These are phyloP conservation scores for Sitta europaea DNA, from an alignment of 2,113 vertebrate species.

Conservation along the genomic window DNA sequence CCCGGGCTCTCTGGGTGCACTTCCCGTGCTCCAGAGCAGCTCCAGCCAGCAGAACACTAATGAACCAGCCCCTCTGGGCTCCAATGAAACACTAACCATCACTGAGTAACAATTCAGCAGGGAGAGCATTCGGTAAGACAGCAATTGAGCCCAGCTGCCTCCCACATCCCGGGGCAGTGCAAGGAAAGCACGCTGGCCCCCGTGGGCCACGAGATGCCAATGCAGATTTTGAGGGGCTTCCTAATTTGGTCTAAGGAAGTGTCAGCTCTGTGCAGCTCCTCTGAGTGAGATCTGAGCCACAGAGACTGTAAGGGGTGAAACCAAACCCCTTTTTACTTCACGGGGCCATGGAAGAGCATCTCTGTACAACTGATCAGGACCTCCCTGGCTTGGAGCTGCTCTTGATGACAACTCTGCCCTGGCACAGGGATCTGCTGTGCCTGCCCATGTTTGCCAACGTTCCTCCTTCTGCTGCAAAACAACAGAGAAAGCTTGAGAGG, in stretches of 20 bases:
- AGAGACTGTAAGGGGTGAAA: not conserved
- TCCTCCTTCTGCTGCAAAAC: not conserved
- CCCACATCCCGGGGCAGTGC: accelerated
- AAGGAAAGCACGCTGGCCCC: accelerated
- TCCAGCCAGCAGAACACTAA: not conserved
- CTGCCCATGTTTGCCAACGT: not conserved
- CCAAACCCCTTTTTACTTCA: not conserved
- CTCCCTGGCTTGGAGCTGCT: not conserved
- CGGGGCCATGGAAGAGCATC: not conserved
- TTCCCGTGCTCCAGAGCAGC: not conserved
- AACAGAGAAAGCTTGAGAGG: not conserved
- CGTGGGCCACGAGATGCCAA: accelerated
- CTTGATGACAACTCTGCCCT: not conserved
- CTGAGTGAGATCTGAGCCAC: not conserved
- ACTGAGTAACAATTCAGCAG: not conserved
- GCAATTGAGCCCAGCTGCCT: not conserved
- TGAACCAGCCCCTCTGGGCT: not conserved
- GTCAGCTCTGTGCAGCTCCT: not conserved
- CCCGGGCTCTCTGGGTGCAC: not conserved
- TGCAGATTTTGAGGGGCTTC: not conserved
- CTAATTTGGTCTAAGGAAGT: not conserved
- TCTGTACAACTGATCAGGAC: not conserved
- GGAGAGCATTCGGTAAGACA: not conserved
- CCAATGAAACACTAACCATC: not conserved
- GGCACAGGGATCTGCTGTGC: not conserved